Percentiles rank a stretch among this genome's conserved stretches.
Conservation (phyloP, 1,140 invertebrate genomes). For the Phthorimaea operculella region DNA sequence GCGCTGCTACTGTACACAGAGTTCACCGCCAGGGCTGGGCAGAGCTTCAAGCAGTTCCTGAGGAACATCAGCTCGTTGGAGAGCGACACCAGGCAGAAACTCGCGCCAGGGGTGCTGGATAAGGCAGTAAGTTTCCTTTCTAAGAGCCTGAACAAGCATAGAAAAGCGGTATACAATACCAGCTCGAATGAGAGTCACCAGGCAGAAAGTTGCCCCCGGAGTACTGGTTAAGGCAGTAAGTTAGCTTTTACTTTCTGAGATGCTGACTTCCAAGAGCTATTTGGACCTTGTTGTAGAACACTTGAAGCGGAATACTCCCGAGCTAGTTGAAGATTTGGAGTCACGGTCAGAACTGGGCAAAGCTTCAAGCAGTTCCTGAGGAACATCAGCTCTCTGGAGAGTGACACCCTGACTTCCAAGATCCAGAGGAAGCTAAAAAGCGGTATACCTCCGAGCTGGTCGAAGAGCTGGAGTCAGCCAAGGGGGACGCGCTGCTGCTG, state of each 20-base stretch:
- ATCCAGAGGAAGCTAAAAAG: slow-evolving; percentile 24
- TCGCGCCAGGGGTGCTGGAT: slow-evolving; percentile 14
- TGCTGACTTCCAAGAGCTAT: no score
- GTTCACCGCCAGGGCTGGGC: slow-evolving; percentile 28
- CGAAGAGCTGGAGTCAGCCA: slow-evolving; percentile 26
- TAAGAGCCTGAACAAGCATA: no score
- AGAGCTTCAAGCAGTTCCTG: slow-evolving; percentile 34
- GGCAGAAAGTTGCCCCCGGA: no score
- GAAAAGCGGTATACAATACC: no score
- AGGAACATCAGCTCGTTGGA: slow-evolving; percentile 25
- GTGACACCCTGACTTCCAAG: no score
- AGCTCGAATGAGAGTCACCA: no score
- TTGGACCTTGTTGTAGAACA: no score
- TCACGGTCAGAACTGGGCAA: slow-evolving; percentile 23
- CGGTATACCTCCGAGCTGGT: slow-evolving; percentile 34
- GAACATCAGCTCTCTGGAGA: slow-evolving; percentile 26
- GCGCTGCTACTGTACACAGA: slow-evolving; percentile 44
- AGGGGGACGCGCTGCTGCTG: slow-evolving; percentile 33
- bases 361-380: slow-evolving; percentile 35
- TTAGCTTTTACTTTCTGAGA: no score
- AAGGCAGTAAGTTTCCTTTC: slow-evolving; percentile 30
- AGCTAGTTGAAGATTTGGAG: no score
- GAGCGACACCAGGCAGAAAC: no score
- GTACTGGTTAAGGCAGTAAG: no score
- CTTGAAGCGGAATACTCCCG: no score